Evolutionary conservation across 2,113 vertebrate species (phyloP), one percentile per base, ranked within the genome.

Genomic region (Microcebus griseorufus): DNA sequence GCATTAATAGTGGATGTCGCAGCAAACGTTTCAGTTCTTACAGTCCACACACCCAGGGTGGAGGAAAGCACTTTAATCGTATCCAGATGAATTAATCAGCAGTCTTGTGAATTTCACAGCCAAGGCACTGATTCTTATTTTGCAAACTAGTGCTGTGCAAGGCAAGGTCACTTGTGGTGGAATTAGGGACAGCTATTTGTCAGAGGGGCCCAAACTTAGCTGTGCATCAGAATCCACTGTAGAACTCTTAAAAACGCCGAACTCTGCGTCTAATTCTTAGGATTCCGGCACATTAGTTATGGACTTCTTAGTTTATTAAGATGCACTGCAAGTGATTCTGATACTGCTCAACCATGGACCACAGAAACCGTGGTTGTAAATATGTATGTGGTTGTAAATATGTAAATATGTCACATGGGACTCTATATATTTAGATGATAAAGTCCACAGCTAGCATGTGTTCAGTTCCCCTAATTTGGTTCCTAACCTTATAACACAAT

Each of bases 61-160:
- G 37, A 72, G 14, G 10, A 42, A 93, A 94, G 37, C 78, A 67
- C 23, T 92, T 94, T 95, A 92, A 81, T 98, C 76, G 58, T 42
- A 89, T 34, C 75, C 80, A 88, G 72, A 88, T 95, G 76, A 86
- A 85, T 85, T 90, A 79, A 89, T 97, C 84, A 87, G 48, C 81
- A 90, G 69, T 76, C 86, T 92, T 92, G n/a, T 34, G 83, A 87
- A 62, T 93, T 92, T 96, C 90, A 92, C 42, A 95, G 65, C 48
- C 76, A 88, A 93, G 58, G 60, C 20, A 89, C 23, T 32, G 69
- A 39, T 81, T 93, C 87, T 84, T 95, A 81, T 96, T 96, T 95
- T 96, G 58, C 69, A 88, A 92, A 10, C 42, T 94, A 82, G 45
- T 27, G 23, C 73, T 92, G 8, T 64, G n/a, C 60, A 13, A 69